Evolutionary conservation across 2,888 invertebrate genomes (phyloP), one percentile per base, ranked within the genome.

Genomic region (Tanytarsus gracilentus): DNA sequence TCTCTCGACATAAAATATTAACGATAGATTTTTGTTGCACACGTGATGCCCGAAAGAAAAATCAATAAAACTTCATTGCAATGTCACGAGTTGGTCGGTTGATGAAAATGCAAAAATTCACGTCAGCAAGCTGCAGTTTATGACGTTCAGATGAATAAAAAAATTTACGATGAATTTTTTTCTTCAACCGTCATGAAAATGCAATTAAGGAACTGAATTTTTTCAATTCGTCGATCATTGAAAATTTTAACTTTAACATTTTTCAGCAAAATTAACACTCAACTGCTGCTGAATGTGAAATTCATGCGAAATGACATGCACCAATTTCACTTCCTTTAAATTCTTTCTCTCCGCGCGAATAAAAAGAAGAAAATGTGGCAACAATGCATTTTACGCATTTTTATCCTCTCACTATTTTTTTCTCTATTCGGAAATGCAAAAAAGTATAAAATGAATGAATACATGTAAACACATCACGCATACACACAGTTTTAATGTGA

Each of bases 341-440:
- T n/a, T n/a, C n/a, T 23, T 23, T 16, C 11, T 48, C 11, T 48
- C 48, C 23, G 21, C 21, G 48, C 48, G 23, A 48, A 5, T 18
- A 21, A 16, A n/a, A 8, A 6, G 2, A 30, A 11, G 26, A 39
- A 53, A 53, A 53, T 18, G 23, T 39, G 53, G 53, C 53, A 53
- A 53, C 53, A 36, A 11, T 53, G 53, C 51, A 51, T 27, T 27
- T n/a, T 29, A 51, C 30, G 51, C 53, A 25, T 53, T 50, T 44
- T 39, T 39, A 3, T 44, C 44, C 44, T 44, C 23, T 36, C 36
- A 36, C 23, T 18, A 18, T 44, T 23, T 23, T 44, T 44, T 44
- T 44, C 23, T 23, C 23, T 23, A 11, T 53, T 53, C 53, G 53
- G 53, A 53, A 53, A 36, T 53, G 53, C 53, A 53, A 53, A 53